Conservation (phyloP, 2,797 vertebrate species). For the Phataginus tetradactyla region DNA sequence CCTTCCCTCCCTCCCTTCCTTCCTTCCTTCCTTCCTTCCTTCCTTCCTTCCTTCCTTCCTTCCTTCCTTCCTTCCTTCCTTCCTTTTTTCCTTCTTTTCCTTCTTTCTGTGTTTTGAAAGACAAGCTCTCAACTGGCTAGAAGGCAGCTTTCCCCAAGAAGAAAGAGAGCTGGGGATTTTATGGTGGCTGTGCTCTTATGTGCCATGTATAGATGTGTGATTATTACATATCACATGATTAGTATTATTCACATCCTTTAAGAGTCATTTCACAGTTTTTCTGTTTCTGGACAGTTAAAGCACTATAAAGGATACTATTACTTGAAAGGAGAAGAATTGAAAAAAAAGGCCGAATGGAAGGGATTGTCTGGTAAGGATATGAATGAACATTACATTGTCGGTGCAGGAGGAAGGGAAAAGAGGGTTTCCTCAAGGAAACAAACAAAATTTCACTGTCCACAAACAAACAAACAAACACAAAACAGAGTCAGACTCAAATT, state of each 20-base stretch:
- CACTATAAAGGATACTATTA: background rate
- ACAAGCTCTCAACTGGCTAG: background rate
- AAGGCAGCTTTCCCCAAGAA: background rate
- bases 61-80: fast-evolving
- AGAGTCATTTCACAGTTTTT: fast-evolving
- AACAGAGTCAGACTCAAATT: too few species aligned
- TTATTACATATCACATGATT: too few species aligned
- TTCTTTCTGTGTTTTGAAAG: background rate
- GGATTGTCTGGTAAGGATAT: fast-evolving
- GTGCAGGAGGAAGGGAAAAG: background rate
- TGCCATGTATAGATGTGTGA: fast-evolving
- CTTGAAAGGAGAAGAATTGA: background rate
- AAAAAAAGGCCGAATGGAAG: fast-evolving
- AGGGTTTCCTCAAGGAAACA: slow-evolving; percentile 33
- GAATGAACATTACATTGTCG: background rate
- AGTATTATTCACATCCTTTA: background rate
- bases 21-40: fast-evolving
- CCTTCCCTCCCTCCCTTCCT: fast-evolving
- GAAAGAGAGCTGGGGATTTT: background rate
- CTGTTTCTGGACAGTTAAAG: background rate
- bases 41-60: fast-evolving
- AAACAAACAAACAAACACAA: too few species aligned
- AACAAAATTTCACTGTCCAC: background rate
- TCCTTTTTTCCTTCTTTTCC: fast-evolving
- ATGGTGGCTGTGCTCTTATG: fast-evolving